Evolutionary conservation across 2,797 vertebrate species (phyloP).

Genomic region (Tenualosa thibaudeaui): DNA sequence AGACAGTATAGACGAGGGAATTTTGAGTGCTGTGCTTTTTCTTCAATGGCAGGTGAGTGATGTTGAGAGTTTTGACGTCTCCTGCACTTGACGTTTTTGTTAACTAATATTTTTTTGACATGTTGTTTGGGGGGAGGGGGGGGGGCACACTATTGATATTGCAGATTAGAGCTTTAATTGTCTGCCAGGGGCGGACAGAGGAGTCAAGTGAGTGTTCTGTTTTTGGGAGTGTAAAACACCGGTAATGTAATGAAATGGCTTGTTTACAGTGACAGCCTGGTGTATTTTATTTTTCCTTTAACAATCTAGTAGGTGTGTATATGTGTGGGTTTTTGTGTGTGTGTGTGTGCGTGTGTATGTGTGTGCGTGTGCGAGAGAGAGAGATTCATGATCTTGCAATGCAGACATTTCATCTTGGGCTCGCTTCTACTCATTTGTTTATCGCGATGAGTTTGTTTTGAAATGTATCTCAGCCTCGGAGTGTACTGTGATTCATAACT

Average conservation of each 20-base stretch:
- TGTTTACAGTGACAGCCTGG: not conserved
- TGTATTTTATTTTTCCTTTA: not conserved
- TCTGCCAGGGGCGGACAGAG: not conserved
- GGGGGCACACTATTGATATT: no score
- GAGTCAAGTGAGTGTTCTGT: not conserved
- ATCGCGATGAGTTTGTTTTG: not conserved
- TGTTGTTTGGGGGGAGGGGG: not conserved
- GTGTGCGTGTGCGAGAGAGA: not conserved
- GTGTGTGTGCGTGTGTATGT: not conserved
- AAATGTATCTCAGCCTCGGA: not conserved
- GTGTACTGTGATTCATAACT: constrained; percentile 8
- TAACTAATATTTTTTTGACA: not conserved
- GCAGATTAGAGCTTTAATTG: constrained; percentile 14
- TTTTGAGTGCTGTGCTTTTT: not conserved
- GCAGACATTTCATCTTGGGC: not conserved
- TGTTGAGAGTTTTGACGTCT: not conserved
- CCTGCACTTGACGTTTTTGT: not conserved
- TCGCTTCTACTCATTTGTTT: not conserved
- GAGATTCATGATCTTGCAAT: not conserved
- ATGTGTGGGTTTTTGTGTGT: not conserved
- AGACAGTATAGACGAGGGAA: not conserved
- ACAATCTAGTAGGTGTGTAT: not conserved
- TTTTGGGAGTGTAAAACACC: not conserved
- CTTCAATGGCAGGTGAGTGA: constrained; percentile 3
- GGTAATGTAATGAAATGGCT: not conserved